Evolutionary conservation across 2,888 invertebrate genomes (phyloP).

Genomic region (Geotrupes spiniger): DNA sequence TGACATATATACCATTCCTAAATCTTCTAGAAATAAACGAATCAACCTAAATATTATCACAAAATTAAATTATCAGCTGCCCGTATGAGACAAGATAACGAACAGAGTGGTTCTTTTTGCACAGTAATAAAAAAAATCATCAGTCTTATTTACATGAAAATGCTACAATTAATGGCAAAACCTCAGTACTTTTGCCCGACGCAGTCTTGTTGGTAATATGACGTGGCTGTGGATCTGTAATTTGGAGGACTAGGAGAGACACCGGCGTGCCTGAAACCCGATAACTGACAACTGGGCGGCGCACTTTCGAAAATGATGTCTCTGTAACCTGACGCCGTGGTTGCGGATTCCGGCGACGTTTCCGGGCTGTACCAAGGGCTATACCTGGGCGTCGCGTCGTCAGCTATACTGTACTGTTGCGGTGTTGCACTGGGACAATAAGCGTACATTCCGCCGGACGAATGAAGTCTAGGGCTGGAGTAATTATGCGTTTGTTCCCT

Average conservation of each 20-base stretch:
- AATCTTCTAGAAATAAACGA: constrained; percentile 2
- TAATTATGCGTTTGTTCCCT: constrained; percentile 46
- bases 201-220: constrained; percentile 61
- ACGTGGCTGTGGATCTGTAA: constrained; percentile 54
- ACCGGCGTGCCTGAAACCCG: constrained; percentile 50
- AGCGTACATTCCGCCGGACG: constrained; percentile 57
- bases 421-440: constrained; percentile 52
- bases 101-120: not conserved
- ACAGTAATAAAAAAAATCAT: not conserved
- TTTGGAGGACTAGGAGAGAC: constrained; percentile 54
- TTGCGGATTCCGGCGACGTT: constrained; percentile 48
- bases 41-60: constrained; percentile 13
- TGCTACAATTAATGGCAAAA: constrained; percentile 8
- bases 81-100: not conserved
- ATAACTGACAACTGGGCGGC: constrained; percentile 50
- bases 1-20: constrained; percentile 5
- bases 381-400: constrained; percentile 46
- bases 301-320: constrained; percentile 48
- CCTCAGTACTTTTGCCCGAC: constrained; percentile 51
- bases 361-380: constrained; percentile 59
- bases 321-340: constrained; percentile 42
- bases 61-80: constrained; percentile 10
- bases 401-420: constrained; percentile 44
- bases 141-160: constrained; percentile 21
- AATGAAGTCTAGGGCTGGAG: constrained; percentile 46